Evolutionary conservation across 1,140 invertebrate species (phyloP), one percentile per base, ranked within the genome.

Genomic region (Diuraphis noxia): DNA sequence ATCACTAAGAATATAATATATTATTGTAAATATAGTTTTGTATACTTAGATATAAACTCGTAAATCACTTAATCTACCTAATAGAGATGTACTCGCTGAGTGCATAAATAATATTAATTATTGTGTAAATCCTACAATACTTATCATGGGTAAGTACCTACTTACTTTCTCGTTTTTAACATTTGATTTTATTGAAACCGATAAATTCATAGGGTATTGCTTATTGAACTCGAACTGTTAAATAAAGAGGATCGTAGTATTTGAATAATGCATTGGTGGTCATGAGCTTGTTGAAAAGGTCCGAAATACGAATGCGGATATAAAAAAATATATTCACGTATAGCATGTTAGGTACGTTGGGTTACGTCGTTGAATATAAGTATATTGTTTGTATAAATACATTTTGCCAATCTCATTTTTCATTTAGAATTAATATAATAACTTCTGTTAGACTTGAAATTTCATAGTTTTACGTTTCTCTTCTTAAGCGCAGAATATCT

Each of bases 261-360:
- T 40, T 82, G 79, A 82, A 82, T 82, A 82, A 82, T 82, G 23
- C 38, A 82, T 82, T 82, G 23, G 25, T 30, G 79, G 23, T 82
- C 38, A 40, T 82, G 4, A n/a, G 19, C 19, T 81, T 38, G 21
- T 38, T 38, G 36, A 8, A 81, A 81, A 81, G 36, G 77, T 40
- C 34, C 23, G 8, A 81, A 25, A 81, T 81, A 81, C 10, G n/a
- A 63, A 63, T 63, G 13, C 8, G 30, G 56, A 63, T n/a, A 63
- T n/a, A n/a, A 63, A 63, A 30, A 63, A 63, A 17, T 46, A 46
- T 63, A 63, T 63, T n/a, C 30, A n/a, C 56, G 30, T 49, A 49
- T 46, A 30, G 30, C n/a, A 56, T 52, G 52, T 30, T 56, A 2
- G 25, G 30, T 25, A 52, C n/a, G 30, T n/a, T 63, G 23, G 21